A percentile compares a stretch with the other conserved stretches of the same genome.
Conservation (phyloP, 1,140 invertebrate genomes). For the Macrosteles quadrilineatus region DNA sequence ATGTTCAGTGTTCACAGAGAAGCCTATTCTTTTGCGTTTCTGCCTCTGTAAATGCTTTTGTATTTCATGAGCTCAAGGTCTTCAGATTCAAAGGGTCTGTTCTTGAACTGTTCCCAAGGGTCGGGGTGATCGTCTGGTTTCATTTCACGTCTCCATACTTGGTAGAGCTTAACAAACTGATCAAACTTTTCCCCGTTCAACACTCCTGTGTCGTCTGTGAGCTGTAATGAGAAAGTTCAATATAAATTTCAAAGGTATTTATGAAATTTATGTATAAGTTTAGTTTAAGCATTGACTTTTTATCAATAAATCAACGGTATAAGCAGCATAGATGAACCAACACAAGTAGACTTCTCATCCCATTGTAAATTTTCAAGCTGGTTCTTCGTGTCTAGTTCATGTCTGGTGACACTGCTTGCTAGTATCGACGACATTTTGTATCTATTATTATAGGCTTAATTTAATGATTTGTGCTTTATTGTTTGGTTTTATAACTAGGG, state of each 20-base stretch:
- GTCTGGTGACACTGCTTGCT: too few species aligned
- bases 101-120: slow-evolving; percentile 34
- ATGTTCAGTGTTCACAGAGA: too few species aligned
- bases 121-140: slow-evolving; percentile 20
- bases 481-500: too few species aligned
- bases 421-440: too few species aligned
- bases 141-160: slow-evolving; percentile 20
- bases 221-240: not conserved
- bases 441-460: too few species aligned
- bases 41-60: too few species aligned
- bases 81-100: not conserved
- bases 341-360: too few species aligned
- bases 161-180: slow-evolving; percentile 29
- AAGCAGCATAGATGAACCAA: not conserved
- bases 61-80: not conserved
- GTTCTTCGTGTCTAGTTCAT: too few species aligned
- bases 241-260: not conserved
- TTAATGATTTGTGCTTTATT: too few species aligned
- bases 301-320: not conserved
- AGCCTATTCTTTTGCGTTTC: too few species aligned
- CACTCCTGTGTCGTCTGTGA: not conserved
- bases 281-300: not conserved
- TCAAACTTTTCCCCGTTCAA: slow-evolving; percentile 25
- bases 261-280: not conserved
- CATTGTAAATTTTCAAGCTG: too few species aligned